Conservation (phyloP, 2,888 invertebrate species). For the Cancer borealis region DNA sequence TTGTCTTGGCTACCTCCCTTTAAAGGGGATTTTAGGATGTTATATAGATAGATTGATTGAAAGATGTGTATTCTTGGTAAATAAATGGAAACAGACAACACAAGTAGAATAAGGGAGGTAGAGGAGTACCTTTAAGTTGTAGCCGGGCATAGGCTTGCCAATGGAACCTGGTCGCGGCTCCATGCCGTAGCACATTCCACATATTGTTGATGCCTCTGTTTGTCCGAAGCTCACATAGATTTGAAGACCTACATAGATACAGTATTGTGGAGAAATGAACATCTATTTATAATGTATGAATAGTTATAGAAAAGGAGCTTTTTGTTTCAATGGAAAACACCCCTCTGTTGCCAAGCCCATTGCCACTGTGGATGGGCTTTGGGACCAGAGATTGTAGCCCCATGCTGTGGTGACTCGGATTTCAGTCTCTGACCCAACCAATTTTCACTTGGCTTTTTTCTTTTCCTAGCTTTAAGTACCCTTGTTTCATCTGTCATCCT, state of each 20-base stretch:
- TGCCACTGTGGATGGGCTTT: too few relatives aligned
- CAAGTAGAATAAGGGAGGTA: not conserved
- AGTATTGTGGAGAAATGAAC: not conserved
- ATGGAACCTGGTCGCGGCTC: constrained; percentile 80
- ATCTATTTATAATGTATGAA: not conserved
- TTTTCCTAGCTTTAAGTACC: too few relatives aligned
- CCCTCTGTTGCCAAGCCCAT: too few relatives aligned
- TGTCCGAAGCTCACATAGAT: constrained; percentile 81
- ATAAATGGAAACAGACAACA: not conserved
- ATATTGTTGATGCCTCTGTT: constrained; percentile 81
- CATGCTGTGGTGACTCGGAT: too few relatives aligned
- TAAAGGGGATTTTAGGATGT: too few relatives aligned
- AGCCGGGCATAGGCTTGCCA: constrained; percentile 80
- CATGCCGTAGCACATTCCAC: constrained; percentile 79
- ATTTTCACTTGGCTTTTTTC: too few relatives aligned
- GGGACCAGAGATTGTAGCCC: too few relatives aligned
- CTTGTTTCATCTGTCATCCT: too few relatives aligned
- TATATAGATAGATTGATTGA: not conserved
- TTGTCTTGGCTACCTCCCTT: too few relatives aligned
- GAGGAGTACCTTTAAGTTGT: constrained; percentile 70
- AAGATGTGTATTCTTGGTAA: not conserved
- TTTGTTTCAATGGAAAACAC: too few relatives aligned
- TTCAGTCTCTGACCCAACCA: too few relatives aligned
- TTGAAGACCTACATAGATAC: constrained; percentile 76
- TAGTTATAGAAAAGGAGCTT: too few relatives aligned